Evolutionary conservation across 2,113 vertebrate species (phyloP).

Genomic region (Raja brachyura): DNA sequence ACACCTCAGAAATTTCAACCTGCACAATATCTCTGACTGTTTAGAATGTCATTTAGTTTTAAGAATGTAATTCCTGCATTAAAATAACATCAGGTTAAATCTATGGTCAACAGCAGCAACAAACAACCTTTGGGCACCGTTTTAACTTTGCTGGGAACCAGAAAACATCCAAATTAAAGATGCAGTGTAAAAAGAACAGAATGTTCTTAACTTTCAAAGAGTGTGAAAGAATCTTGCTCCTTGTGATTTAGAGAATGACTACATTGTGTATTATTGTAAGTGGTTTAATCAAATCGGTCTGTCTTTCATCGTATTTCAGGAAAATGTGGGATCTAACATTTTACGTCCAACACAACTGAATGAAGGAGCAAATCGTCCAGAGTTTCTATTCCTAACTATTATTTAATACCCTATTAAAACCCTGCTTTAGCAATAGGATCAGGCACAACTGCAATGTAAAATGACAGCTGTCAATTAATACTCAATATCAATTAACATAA

Average conservation of each 20-base stretch:
- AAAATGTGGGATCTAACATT: background rate
- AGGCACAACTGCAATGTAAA: background rate
- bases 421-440: background rate
- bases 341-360: background rate
- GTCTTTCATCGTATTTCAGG: background rate
- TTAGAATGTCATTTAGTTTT: background rate
- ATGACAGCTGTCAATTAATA: background rate
- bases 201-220: background rate
- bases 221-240: background rate
- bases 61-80: background rate
- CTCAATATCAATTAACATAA: background rate
- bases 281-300: background rate
- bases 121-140: background rate
- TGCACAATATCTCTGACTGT: background rate
- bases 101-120: background rate
- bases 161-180: background rate
- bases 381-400: background rate
- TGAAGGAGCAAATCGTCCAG: background rate
- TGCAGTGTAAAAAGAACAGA: background rate
- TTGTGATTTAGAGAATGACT: background rate
- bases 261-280: background rate
- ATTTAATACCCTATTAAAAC: background rate
- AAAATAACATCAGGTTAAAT: background rate
- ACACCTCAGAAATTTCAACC: background rate
- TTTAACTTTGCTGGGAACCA: too few species aligned